Percentiles rank a stretch among this genome's conserved stretches.
These are phyloP conservation scores for Drosophila kikkawai DNA, from an alignment of 1,140 invertebrate species.

Conservation along the genomic window DNA sequence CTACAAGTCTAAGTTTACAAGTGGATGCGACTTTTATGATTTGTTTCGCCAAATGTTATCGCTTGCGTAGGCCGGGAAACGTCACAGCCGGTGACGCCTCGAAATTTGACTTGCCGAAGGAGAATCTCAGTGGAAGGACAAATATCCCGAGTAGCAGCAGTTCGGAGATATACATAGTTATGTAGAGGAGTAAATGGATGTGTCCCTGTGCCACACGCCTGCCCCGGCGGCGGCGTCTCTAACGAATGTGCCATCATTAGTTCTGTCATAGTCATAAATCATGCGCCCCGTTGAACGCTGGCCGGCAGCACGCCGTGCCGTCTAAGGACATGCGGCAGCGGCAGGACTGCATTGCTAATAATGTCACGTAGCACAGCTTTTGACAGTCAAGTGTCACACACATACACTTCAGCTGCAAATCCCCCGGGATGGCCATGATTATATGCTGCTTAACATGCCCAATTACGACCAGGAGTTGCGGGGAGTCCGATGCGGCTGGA, in stretches of 20 bases:
- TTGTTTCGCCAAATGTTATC: conserved; percentile 23
- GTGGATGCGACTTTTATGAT: conserved; percentile 22
- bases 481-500: neutral
- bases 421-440: conserved; percentile 31
- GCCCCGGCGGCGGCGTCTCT: conserved; percentile 11
- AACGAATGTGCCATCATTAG: conserved; percentile 76
- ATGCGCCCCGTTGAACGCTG: conserved; percentile 44
- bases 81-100: conserved; percentile 31
- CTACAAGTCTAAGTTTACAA: conserved; percentile 35
- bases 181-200: conserved; percentile 8
- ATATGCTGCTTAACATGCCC: conserved; percentile 33
- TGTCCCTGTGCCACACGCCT: conserved; percentile 31
- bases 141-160: neutral
- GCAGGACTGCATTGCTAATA: conserved; percentile 73
- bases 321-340: conserved; percentile 36
- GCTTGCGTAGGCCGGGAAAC: conserved; percentile 7
- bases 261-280: conserved; percentile 74
- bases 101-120: conserved; percentile 3
- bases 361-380: conserved; percentile 77
- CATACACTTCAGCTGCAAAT: conserved; percentile 34
- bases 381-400: conserved; percentile 71
- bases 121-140: neutral
- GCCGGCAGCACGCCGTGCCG: conserved; percentile 40
- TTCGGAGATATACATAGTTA: conserved; percentile 6
- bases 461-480: conserved; percentile 44